These are phyloP conservation scores for Automeris io DNA, from an alignment of 2,888 invertebrate species.

Conservation along the genomic window DNA sequence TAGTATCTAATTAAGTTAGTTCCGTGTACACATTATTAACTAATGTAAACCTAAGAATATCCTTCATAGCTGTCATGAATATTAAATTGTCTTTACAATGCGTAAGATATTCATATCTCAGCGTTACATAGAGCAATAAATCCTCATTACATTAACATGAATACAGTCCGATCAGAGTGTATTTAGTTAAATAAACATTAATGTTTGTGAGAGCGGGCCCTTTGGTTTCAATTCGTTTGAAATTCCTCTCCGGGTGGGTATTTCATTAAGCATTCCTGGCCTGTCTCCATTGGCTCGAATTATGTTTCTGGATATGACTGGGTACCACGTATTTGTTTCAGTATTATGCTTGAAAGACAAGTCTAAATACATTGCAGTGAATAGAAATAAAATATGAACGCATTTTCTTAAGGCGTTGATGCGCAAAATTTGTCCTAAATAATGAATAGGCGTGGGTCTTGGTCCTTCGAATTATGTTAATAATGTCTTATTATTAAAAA, in stretches of 20 bases:
- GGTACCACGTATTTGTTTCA: no score
- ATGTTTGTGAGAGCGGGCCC: conserved; percentile 27
- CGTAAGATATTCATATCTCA: conserved; percentile 3
- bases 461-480: no score
- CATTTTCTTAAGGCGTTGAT: no score
- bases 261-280: neutral
- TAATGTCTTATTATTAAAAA: no score
- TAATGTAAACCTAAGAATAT: conserved; percentile 4
- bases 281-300: neutral
- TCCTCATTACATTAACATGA: conserved; percentile 15
- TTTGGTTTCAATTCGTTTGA: conserved; percentile 23
- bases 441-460: no score
- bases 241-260: neutral
- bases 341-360: no score
- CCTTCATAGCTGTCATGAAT: conserved; percentile 5
- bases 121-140: conserved; percentile 7
- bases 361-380: no score
- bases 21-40: neutral
- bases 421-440: no score
- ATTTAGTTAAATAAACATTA: conserved; percentile 38
- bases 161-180: conserved; percentile 20
- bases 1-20: neutral
- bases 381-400: no score
- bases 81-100: conserved; percentile 6
- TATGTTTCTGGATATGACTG: neutral